Evolutionary conservation across 92 coral and sea anemone genomes (phyloP), one percentile per base, ranked within the genome.

Genomic region (Meandrina meandrites): DNA sequence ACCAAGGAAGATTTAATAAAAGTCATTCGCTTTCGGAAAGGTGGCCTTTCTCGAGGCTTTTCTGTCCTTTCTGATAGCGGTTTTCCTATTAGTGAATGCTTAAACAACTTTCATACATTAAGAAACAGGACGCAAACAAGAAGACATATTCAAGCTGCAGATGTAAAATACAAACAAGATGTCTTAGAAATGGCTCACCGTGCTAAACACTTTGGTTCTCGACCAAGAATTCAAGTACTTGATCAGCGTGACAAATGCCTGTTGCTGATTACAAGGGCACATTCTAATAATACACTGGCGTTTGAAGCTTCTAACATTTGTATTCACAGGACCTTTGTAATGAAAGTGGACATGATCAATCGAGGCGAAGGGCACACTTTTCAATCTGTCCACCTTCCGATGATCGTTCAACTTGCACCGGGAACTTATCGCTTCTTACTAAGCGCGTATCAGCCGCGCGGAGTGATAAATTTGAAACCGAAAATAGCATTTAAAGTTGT

Each of bases 11-110:
- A 80, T 28, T 15, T 21, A 1, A 24, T 80, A 1, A 64, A 80
- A 62, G 36, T 34, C 18, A 4, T 64, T 12, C 32, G 64, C 18
- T 34, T 22, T 57, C 40, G 90, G 36, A 85, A 88, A 72, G 90
- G 83, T 17, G 90, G 90, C 81, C 81, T 79, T 47, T 89, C 54
- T 78, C 84, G 84, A 54, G 90, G 64, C 1, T 86, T 80, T 82
- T 56, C 71, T 10, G 37, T 19, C 30, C 86, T 90, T 79, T 80
- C 82, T 12, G 92, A 92, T 31, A 58, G 74, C 62, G 54, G 83
- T 8, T 75, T 82, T 30, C 69, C 79, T 24, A 30, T 89, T 35
- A 75, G 84, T 13, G 83, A 86, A 28, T 92, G 94, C 74, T 80
- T 86, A 9, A 76, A 90, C 32, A 75, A 86, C 47, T 62, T 80